Conservation (phyloP, 2,888 invertebrate species). For the Nebria brevicollis region DNA sequence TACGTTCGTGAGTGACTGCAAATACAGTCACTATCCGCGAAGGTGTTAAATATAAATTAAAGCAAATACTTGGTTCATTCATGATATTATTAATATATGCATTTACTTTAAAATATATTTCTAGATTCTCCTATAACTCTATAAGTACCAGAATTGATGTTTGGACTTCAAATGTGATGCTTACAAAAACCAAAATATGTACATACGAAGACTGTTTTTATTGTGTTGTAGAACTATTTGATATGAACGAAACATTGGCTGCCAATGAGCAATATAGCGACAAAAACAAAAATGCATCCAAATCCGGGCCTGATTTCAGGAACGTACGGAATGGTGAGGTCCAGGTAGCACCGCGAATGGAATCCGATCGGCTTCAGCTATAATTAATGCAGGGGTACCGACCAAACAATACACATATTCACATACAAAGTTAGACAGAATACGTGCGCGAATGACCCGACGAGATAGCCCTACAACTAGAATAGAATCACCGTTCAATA, state of each 20-base stretch:
- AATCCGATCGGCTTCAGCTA: conserved; percentile 60
- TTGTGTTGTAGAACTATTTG: background rate
- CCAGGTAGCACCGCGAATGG: conserved; percentile 60
- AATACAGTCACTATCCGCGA: too few species aligned
- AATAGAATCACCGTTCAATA: background rate
- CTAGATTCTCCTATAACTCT: too few species aligned
- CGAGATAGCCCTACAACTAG: background rate
- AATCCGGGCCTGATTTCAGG: conserved; percentile 8
- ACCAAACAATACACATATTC: conserved; percentile 40
- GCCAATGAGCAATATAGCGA: background rate
- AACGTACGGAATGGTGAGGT: conserved; percentile 25
- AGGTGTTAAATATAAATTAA: too few species aligned
- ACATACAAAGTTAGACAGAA: background rate
- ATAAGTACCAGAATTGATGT: too few species aligned
- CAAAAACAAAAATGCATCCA: background rate
- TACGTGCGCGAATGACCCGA: background rate
- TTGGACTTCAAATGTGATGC: too few species aligned
- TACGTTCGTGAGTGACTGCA: too few species aligned
- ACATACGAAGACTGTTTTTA: too few species aligned
- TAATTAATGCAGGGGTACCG: conserved; percentile 58
- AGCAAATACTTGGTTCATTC: too few species aligned
- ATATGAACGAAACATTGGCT: background rate
- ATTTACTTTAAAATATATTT: too few species aligned
- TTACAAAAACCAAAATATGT: too few species aligned
- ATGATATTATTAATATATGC: too few species aligned